A percentile compares a stretch with the other conserved stretches of the same genome.
These are phyloP conservation scores for Eupsilia transversa DNA, from an alignment of 2,888 invertebrate species.

Conservation along the genomic window DNA sequence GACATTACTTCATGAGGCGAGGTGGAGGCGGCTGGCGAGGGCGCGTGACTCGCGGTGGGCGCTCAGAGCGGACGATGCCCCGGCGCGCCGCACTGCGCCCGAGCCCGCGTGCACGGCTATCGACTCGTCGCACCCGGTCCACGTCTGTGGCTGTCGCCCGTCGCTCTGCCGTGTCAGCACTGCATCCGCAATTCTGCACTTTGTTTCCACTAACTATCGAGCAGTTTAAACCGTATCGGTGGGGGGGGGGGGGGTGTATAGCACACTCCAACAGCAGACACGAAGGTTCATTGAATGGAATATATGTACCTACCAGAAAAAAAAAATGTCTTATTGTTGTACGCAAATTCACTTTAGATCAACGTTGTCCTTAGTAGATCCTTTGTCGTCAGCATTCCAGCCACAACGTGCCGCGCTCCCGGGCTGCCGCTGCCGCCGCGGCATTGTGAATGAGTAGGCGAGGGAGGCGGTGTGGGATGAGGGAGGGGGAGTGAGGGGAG, in stretches of 20 bases:
- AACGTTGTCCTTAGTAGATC: no score
- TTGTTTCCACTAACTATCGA: not conserved
- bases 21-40: conserved; percentile 17
- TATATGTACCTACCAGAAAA: not conserved
- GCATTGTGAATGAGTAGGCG: conserved; percentile 34
- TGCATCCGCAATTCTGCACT: not conserved
- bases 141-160: not conserved
- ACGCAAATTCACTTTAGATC: not conserved
- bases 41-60: not conserved
- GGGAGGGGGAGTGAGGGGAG: conserved; percentile 18
- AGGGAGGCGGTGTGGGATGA: conserved; percentile 22
- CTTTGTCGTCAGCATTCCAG: not conserved
- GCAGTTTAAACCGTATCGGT: not conserved
- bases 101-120: conserved; percentile 14
- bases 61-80: conserved; percentile 50
- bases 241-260: no score
- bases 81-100: conserved; percentile 42
- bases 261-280: not conserved
- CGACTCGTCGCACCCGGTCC: conserved; percentile 22
- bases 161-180: conserved; percentile 19
- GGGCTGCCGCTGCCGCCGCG: not conserved
- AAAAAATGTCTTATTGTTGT: not conserved
- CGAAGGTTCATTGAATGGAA: not conserved
- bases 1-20: conserved; percentile 32
- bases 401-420: not conserved